Percentiles rank a stretch among this genome's conserved stretches.
phyloP scores from a whole-genome alignment of 1,140 invertebrate species.

The Penaeus chinensis region DNA sequence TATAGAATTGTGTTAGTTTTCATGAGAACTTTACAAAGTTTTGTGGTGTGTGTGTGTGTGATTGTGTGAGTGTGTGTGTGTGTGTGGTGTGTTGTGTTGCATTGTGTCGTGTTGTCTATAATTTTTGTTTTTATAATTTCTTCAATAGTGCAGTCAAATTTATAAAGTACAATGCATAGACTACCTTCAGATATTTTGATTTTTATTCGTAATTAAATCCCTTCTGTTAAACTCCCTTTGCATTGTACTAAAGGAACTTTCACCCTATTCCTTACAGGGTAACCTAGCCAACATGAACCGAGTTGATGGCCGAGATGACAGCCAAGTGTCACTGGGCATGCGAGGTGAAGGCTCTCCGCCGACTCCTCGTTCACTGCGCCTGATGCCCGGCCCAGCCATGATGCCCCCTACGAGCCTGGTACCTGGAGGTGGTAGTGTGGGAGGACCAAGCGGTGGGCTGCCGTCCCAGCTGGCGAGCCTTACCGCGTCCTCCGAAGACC shows the following conservation, averaged over 20 bases:
- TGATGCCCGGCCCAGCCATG: constrained; percentile 43
- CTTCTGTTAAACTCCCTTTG: background rate
- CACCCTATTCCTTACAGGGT: constrained; percentile 42
- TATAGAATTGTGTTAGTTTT: too few relatives aligned
- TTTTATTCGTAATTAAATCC: background rate
- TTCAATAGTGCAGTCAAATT: background rate
- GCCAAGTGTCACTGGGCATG: constrained; percentile 72
- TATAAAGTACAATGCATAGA: background rate
- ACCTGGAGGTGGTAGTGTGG: constrained; percentile 47
- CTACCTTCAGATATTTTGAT: background rate
- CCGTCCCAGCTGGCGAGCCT: constrained; percentile 42
- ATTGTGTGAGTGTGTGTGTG: too few relatives aligned
- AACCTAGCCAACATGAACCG: constrained; percentile 58
- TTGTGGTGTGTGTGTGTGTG: too few relatives aligned
- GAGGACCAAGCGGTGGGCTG: constrained; percentile 20
- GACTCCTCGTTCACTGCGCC: constrained; percentile 84
- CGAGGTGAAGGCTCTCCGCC: constrained; percentile 78
- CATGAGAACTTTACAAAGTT: too few relatives aligned
- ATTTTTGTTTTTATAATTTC: background rate
- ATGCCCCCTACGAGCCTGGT: constrained; percentile 47
- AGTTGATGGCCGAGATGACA: constrained; percentile 76
- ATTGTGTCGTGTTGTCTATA: too few relatives aligned
- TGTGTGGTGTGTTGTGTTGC: too few relatives aligned
- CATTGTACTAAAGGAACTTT: background rate
- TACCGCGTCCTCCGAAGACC: constrained; percentile 61